phyloP scores from a whole-genome alignment of 2,797 vertebrate species.

The Tapera naevia region DNA sequence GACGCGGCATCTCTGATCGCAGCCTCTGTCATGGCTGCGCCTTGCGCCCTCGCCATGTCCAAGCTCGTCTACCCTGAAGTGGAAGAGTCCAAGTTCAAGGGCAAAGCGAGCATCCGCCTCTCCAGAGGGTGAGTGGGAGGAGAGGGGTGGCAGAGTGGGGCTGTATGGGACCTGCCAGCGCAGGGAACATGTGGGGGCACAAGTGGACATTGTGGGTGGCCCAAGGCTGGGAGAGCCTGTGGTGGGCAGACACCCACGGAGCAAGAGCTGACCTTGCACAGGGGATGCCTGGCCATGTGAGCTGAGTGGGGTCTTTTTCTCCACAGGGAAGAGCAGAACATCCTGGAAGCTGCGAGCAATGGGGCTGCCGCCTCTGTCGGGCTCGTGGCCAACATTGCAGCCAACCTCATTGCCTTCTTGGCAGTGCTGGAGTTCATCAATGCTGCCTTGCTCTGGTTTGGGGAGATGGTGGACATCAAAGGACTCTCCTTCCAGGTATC shows the following conservation, averaged over 20 bases:
- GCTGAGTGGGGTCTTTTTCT: background rate
- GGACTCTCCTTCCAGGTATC: slow-evolving; percentile 89
- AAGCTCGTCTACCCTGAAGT: slow-evolving; percentile 93
- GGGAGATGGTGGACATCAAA: slow-evolving; percentile 88
- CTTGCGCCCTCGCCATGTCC: slow-evolving; percentile 90
- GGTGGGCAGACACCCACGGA: background rate
- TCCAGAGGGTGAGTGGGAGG: slow-evolving; percentile 77
- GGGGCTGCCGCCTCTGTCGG: slow-evolving; percentile 87
- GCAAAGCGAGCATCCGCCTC: slow-evolving; percentile 76
- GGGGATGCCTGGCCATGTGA: background rate
- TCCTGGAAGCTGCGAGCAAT: slow-evolving; percentile 90
- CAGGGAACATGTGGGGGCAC: background rate
- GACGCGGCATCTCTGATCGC: slow-evolving; percentile 88
- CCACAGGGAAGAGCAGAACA: slow-evolving; percentile 86
- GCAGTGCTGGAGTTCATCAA: slow-evolving; percentile 91
- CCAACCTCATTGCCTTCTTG: slow-evolving; percentile 91
- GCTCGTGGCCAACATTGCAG: slow-evolving; percentile 89
- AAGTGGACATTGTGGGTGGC: rapidly evolving
- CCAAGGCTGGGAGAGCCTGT: background rate
- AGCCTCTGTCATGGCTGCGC: slow-evolving; percentile 97
- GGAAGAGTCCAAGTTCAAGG: slow-evolving; percentile 84
- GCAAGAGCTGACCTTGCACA: background rate
- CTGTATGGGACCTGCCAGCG: rapidly evolving
- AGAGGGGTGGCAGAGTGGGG: background rate
- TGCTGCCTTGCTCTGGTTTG: slow-evolving; percentile 85